Evolutionary conservation across 2,888 invertebrate species (phyloP).

Genomic region (Arenicola marina): DNA sequence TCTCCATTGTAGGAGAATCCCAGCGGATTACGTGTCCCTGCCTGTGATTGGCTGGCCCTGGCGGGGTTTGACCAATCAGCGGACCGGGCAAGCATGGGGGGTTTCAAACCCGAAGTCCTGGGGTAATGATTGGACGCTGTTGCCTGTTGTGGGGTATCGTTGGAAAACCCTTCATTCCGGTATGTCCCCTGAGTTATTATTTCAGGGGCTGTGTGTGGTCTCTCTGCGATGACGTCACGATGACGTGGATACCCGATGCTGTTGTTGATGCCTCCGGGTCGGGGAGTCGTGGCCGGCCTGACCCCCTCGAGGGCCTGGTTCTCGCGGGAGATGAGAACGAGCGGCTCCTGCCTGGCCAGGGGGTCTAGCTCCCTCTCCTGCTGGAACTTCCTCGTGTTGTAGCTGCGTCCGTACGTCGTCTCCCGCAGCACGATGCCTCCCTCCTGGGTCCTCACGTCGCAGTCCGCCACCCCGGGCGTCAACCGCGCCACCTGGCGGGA

Average conservation of each 20-base stretch:
- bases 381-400: constrained; percentile 54
- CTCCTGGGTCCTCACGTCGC: constrained; percentile 44
- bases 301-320: constrained; percentile 47
- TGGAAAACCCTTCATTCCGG: not conserved
- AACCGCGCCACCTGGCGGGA: constrained; percentile 41
- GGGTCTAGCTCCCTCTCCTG: constrained; percentile 49
- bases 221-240: not conserved
- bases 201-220: constrained; percentile 10
- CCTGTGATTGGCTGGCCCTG: not conserved
- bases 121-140: constrained; percentile 44
- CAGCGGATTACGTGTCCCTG: not conserved
- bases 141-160: constrained; percentile 12
- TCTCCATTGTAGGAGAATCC: not conserved
- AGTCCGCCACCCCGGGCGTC: constrained; percentile 41
- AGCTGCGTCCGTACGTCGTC: constrained; percentile 46
- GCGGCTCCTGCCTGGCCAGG: constrained; percentile 47
- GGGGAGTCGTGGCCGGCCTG: constrained; percentile 10
- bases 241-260: not conserved
- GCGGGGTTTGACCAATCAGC: not conserved
- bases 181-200: not conserved
- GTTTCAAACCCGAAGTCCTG: not conserved
- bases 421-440: constrained; percentile 45
- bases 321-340: constrained; percentile 47
- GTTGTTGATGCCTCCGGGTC: not conserved
- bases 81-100: not conserved